These are phyloP conservation scores for Lamproptera curius DNA, from an alignment of 2,888 invertebrate genomes.

Conservation along the genomic window DNA sequence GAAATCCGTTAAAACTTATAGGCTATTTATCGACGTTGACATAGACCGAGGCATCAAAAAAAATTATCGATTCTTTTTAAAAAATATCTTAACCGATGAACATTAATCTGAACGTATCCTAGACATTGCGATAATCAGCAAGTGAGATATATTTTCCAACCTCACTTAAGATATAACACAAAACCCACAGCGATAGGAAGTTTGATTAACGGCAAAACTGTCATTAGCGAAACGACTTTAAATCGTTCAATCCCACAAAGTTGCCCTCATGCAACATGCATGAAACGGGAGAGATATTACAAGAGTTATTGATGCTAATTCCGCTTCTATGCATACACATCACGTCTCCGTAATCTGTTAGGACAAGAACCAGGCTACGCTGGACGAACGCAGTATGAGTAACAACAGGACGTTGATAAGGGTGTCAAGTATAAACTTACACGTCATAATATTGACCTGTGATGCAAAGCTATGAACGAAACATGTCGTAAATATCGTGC, in stretches of 20 bases:
- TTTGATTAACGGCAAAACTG: background rate
- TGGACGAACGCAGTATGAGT: slow-evolving; percentile 29
- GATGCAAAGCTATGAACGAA: no score
- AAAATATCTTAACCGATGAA: no score
- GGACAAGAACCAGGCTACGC: slow-evolving; percentile 5
- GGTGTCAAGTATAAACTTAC: slow-evolving; percentile 19
- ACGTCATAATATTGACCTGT: background rate
- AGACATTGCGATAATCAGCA: no score
- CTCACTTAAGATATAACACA: no score
- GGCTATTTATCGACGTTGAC: no score
- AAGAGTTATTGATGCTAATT: slow-evolving; percentile 10
- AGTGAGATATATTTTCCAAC: no score
- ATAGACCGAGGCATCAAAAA: no score
- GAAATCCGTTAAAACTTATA: no score
- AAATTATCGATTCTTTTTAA: no score
- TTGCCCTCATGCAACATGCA: slow-evolving; percentile 2
- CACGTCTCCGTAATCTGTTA: slow-evolving; percentile 32
- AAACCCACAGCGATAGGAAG: slow-evolving; percentile 2
- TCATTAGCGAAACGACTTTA: background rate
- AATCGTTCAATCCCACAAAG: background rate
- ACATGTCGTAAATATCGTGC: no score
- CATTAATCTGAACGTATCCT: no score
- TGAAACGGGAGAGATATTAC: slow-evolving; percentile 1
- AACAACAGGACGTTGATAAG: slow-evolving; percentile 32
- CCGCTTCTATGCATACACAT: background rate